phyloP scores from a whole-genome alignment of 2,888 invertebrate species.

The Meiosimyza decipiens region DNA sequence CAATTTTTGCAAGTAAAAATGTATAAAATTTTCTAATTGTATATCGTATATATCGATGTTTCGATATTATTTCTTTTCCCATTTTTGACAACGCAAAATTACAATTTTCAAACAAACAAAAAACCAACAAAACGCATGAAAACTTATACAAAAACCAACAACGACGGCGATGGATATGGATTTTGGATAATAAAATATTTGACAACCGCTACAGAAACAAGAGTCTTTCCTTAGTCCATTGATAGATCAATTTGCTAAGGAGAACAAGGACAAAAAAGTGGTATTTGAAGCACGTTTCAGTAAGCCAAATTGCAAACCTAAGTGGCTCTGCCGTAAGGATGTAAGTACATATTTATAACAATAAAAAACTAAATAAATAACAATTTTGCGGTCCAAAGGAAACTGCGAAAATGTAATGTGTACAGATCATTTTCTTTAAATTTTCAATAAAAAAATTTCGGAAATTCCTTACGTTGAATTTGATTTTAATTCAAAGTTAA shows the following conservation, averaged over 20 bases:
- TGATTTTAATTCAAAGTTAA: too few relatives aligned
- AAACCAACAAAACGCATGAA: slow-evolving; percentile 30
- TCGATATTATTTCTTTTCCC: slow-evolving; percentile 61
- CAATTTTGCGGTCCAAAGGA: too few relatives aligned
- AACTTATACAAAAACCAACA: slow-evolving; percentile 15
- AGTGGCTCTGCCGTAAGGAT: slow-evolving; percentile 92
- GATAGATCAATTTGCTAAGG: slow-evolving; percentile 92
- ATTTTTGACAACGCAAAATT: slow-evolving; percentile 65
- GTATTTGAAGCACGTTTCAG: slow-evolving; percentile 94
- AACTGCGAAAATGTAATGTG: too few relatives aligned
- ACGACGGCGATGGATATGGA: slow-evolving; percentile 51
- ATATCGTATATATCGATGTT: slow-evolving; percentile 46
- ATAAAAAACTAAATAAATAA: background rate
- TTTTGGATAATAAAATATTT: slow-evolving; percentile 3
- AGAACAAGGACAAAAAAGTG: slow-evolving; percentile 96
- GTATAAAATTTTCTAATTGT: slow-evolving; percentile 36
- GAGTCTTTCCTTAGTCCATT: slow-evolving; percentile 94
- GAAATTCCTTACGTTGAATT: too few relatives aligned
- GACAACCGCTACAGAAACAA: slow-evolving; percentile 78
- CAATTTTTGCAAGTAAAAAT: slow-evolving; percentile 20
- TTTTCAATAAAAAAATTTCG: too few relatives aligned
- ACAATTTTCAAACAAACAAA: slow-evolving; percentile 38
- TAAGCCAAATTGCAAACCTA: slow-evolving; percentile 94
- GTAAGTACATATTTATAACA: slow-evolving; percentile 72
- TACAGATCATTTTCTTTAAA: too few relatives aligned